Percentiles rank a stretch among this genome's conserved stretches.
phyloP scores from a whole-genome alignment of 1,140 invertebrate genomes.

The Doryteuthis pealeii region DNA sequence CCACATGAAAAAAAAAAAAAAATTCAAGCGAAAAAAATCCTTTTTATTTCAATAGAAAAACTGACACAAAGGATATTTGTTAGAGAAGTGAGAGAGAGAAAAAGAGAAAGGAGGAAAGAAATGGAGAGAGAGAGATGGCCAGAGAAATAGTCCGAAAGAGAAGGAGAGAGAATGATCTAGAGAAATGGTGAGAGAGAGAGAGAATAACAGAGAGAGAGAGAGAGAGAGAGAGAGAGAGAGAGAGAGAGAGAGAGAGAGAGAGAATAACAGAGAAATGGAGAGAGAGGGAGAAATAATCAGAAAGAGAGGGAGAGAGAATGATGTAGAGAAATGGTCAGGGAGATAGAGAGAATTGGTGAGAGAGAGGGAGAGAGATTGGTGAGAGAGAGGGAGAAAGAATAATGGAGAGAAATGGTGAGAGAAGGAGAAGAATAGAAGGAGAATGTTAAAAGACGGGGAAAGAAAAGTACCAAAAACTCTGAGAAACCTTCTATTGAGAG shows the following conservation, averaged over 20 bases:
- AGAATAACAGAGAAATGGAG: not conserved
- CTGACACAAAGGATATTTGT: no score
- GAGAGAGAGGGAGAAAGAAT: not conserved
- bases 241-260: not conserved
- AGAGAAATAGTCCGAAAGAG: no score
- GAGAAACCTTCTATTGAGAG: no score
- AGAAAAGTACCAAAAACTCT: not conserved
- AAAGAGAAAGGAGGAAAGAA: no score
- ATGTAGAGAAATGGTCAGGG: not conserved
- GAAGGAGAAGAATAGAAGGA: not conserved
- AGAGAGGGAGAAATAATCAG: not conserved
- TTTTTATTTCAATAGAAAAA: no score
- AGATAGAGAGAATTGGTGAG: not conserved
- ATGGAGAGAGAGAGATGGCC: no score
- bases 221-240: constrained; percentile 8
- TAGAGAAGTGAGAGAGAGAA: no score
- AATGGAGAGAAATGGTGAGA: not conserved
- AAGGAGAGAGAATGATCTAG: constrained; percentile 13
- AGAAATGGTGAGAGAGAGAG: constrained; percentile 5
- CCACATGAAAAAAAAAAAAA: no score
- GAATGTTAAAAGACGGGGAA: not conserved
- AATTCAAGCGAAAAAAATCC: no score
- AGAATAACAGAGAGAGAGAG: not conserved
- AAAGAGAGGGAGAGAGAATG: not conserved
- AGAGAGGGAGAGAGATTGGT: not conserved